These are phyloP conservation scores for Halcyon senegalensis DNA, from an alignment of 2,113 vertebrate species.

Conservation along the genomic window DNA sequence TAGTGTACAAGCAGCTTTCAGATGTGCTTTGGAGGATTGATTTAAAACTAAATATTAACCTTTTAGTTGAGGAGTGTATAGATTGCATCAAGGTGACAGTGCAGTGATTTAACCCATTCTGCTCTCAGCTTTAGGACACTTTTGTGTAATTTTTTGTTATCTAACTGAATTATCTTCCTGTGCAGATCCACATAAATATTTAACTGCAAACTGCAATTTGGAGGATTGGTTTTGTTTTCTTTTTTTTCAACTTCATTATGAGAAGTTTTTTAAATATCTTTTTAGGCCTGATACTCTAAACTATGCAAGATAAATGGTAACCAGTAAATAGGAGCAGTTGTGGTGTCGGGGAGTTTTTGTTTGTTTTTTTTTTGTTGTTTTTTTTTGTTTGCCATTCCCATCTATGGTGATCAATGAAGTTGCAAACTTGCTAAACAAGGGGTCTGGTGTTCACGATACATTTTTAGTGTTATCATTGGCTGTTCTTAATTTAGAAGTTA, in stretches of 20 bases:
- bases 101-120: not conserved
- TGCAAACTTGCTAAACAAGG: not conserved
- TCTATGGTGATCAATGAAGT: not conserved
- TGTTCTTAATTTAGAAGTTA: not conserved
- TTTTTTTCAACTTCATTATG: not conserved
- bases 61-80: not conserved
- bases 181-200: not conserved
- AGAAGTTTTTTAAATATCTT: not conserved
- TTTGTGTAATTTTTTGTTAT: not conserved
- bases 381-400: not conserved
- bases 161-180: not conserved
- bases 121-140: not conserved
- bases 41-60: not conserved
- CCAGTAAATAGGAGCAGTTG: not conserved
- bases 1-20: not conserved
- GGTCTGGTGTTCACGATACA: not conserved
- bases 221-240: not conserved
- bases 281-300: not conserved
- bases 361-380: not conserved
- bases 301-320: not conserved
- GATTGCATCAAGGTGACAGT: not conserved
- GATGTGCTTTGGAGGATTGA: not conserved
- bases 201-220: not conserved
- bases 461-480: not conserved
- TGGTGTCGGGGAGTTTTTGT: not conserved